Base-by-base conservation (phyloP, 2,113 vertebrate species). In the Psettodes erumei region DNA sequence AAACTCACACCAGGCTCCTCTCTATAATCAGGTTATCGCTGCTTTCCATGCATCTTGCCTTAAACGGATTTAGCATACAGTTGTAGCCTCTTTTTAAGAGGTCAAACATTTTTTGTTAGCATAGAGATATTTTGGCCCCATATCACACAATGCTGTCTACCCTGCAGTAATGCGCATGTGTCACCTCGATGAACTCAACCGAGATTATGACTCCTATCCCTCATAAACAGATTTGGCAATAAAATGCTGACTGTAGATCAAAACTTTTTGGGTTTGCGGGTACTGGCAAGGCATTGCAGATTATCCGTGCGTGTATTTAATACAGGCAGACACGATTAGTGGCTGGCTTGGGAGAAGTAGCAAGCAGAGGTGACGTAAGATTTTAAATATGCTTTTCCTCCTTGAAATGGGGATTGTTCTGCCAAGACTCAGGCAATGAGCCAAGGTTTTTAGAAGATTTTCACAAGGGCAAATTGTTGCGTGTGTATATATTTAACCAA, bases 381-480 rank as follows among this genome's bases (percentile, higher is more conserved):
- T 69, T 70, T 75, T 77, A 77, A 77, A 84, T 77, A 38, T 68
- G 47, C 56, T 77, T 81, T 85, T 77, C 45, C 53, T 82, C 65
- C 59, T 68, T 75, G 43, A 85, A 84, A 80, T 70, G 13, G 8
- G 63, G 72, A 55, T 74, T 28, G 45, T 71, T 81, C 47, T 68
- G 79, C 58, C 69, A 85, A 70, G 68, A 68, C 32, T 74, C 40
- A 51, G 75, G 83, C 73, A 35, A 8, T 35, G 27, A 47, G 79
- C 79, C 77, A 80, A 71, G 32, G 66, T 50, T 61, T 81, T 82
- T 50, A 40, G 53, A 58, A 48, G 60, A 75, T 73, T 82, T 78
- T 75, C 37, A 66, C 65, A 88, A 84, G 85, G 58, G 63, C 77
- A 64, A 56, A 82, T 53, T 51, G 1, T 43, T 25, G 23, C 35